phyloP scores from a whole-genome alignment of 2,888 invertebrate genomes.

The Drosophila subquinaria region DNA sequence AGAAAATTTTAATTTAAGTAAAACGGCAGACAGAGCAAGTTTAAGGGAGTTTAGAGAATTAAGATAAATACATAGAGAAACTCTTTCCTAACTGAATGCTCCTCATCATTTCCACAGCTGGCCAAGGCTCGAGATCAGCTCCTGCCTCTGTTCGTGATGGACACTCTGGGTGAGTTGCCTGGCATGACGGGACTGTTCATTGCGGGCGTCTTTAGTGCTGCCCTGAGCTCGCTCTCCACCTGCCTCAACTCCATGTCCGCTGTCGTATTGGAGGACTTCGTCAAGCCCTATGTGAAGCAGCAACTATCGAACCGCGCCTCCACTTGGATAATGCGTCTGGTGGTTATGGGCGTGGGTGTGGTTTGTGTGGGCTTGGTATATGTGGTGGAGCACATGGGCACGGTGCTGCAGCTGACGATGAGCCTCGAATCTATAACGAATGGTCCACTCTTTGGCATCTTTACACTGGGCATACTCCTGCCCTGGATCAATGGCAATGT shows the following conservation, averaged over 20 bases:
- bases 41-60: no score
- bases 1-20: no score
- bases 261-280: slow-evolving; percentile 90
- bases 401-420: slow-evolving; percentile 89
- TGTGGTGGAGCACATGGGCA: slow-evolving; percentile 91
- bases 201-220: slow-evolving; percentile 95
- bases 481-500: slow-evolving; percentile 90
- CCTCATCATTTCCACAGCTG: slow-evolving; percentile 85
- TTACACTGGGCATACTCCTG: slow-evolving; percentile 89
- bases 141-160: slow-evolving; percentile 94
- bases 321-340: slow-evolving; percentile 89
- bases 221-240: slow-evolving; percentile 92
- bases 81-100: background rate
- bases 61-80: background rate
- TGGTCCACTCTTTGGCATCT: slow-evolving; percentile 89
- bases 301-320: slow-evolving; percentile 87
- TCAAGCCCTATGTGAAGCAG: slow-evolving; percentile 88
- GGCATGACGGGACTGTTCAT: slow-evolving; percentile 95
- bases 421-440: slow-evolving; percentile 90
- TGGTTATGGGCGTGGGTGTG: slow-evolving; percentile 90
- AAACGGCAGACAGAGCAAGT: no score
- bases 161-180: slow-evolving; percentile 90
- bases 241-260: slow-evolving; percentile 92
- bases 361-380: slow-evolving; percentile 90
- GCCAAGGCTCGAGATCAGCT: slow-evolving; percentile 92